Evolutionary conservation across 1,140 invertebrate species (phyloP), one percentile per base, ranked within the genome.

Genomic region (Sitodiplosis mosellana): DNA sequence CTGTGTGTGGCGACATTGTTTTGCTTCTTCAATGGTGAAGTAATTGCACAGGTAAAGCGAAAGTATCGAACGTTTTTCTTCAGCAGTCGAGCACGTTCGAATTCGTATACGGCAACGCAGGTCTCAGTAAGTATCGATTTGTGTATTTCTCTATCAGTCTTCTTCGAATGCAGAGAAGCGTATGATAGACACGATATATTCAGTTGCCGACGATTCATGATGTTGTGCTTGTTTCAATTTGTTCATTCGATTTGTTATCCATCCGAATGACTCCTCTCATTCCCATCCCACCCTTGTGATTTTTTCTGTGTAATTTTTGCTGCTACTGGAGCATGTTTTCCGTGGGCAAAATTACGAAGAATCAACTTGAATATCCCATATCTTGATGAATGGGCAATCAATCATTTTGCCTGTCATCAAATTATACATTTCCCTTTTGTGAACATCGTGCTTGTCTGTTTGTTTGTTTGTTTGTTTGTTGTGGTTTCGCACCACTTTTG

Each of bases 1-100:
- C 74, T 93, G 27, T 86, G 83, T 58, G 90, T 95, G 12, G 83
- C 90, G 12, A 75, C 88, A 21, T 72, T 96, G 8, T 94, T 93
- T 67, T 96, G 91, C 63, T 95, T 94, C 72, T 89, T 83, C 67
- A 96, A 96, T 60, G 87, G 88, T 51, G 88, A 94, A 77, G 90
- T 82, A 50, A 77, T 85, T 56, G 78, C 81, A 18, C 82, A 86
- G 64, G 75, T 86, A 56, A 83, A 82, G 54, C 71, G 83, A 47
- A 78, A 77, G 61, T 86, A 81, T 81, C 72, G 80, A 52, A 76
- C 74, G 46, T 70, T 77, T 19, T 77, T 73, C 52, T 78, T 83
- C 55, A 63, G 68, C 46, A 63, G 57, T 55, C 68, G 83, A 34
- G 78, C 80, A 42, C 70, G 83, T 46, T 78, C 81, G 46, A 86